Conservation (phyloP, 2,797 vertebrate genomes). For the Acanthurus leucopareius region DNA sequence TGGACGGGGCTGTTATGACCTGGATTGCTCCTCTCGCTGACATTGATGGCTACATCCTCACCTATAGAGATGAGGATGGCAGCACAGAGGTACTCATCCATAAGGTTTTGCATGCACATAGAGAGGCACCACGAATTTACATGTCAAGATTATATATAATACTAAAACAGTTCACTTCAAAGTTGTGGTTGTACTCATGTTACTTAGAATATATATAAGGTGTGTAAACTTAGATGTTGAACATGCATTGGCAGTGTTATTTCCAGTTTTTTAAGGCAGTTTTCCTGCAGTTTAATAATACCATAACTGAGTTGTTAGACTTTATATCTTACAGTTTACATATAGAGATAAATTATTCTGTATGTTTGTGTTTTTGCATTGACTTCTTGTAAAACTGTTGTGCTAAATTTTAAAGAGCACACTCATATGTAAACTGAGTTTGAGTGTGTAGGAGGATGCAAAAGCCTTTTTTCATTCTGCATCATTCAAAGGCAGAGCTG, state of each 20-base stretch:
- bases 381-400: background rate
- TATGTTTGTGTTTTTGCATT: background rate
- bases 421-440: background rate
- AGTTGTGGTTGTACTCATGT: too few relatives aligned
- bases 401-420: background rate
- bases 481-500: background rate
- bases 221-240: too few relatives aligned
- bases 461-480: background rate
- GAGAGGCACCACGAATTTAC: too few relatives aligned
- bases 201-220: too few relatives aligned
- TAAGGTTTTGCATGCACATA: too few relatives aligned
- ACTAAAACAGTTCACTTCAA: too few relatives aligned
- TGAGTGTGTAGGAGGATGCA: background rate
- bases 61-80: conserved; percentile 84
- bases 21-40: conserved; percentile 88
- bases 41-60: conserved; percentile 89
- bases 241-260: background rate
- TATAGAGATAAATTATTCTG: background rate
- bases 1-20: conserved; percentile 83
- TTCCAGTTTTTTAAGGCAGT: background rate
- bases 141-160: too few relatives aligned
- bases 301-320: background rate
- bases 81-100: conserved; percentile 73
- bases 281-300: background rate
- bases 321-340: background rate